phyloP scores from a whole-genome alignment of 2,113 vertebrate species.

The Engraulis encrasicolus region DNA sequence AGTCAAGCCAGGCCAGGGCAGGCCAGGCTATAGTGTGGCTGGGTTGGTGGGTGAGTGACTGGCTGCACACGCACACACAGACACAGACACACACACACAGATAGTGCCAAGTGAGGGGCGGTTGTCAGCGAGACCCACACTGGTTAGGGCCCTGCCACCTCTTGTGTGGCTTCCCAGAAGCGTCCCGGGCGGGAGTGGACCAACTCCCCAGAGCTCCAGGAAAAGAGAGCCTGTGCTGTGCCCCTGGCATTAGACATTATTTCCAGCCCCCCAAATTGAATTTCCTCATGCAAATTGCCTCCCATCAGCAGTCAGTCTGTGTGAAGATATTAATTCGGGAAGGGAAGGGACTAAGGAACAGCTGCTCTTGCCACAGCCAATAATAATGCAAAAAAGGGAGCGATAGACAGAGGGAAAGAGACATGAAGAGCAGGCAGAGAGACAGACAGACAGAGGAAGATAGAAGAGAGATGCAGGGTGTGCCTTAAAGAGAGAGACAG shows the following conservation, averaged over 20 bases:
- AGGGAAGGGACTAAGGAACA: conserved; percentile 75
- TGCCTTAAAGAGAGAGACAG: conserved; percentile 14
- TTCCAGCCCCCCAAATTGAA: conserved; percentile 71
- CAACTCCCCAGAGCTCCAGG: conserved; percentile 16
- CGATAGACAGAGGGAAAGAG: conserved; percentile 30
- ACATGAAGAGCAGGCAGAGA: conserved; percentile 33
- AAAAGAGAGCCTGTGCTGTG: conserved; percentile 27
- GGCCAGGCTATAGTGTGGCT: no score
- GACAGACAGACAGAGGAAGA: conserved; percentile 60
- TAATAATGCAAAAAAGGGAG: conserved; percentile 68
- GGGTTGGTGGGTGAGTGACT: no score
- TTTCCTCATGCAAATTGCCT: conserved; percentile 71
- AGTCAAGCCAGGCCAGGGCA: neutral
- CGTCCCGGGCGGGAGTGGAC: neutral
- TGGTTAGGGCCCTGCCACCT: conserved; percentile 9
- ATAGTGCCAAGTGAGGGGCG: neutral
- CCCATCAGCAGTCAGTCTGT: conserved; percentile 73
- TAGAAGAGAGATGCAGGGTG: conserved; percentile 49
- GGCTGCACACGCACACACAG: neutral
- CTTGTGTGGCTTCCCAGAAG: conserved; percentile 14
- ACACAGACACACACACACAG: neutral
- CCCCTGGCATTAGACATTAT: conserved; percentile 67
- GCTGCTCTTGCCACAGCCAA: conserved; percentile 81
- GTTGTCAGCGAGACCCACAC: conserved; percentile 11
- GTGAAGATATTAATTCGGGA: conserved; percentile 75